These are phyloP conservation scores for Erebia palarica DNA, from an alignment of 2,888 invertebrate species.

Conservation along the genomic window DNA sequence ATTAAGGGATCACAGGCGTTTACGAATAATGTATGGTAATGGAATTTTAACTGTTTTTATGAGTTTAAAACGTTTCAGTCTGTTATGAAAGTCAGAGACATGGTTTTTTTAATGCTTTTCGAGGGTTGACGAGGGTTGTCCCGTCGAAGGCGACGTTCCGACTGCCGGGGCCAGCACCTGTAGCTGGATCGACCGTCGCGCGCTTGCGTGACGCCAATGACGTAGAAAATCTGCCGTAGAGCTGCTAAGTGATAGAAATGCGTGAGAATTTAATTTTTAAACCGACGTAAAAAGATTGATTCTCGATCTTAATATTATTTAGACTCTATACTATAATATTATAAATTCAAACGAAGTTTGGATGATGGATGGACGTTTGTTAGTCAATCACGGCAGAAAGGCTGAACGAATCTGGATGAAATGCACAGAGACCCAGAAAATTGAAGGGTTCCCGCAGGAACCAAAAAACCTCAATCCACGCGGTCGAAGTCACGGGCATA, in stretches of 20 bases:
- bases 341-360: too few species aligned
- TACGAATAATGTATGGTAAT: slow-evolving; percentile 22
- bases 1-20: slow-evolving; percentile 49
- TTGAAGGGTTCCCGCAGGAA: too few species aligned
- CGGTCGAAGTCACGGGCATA: too few species aligned
- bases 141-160: slow-evolving; percentile 56
- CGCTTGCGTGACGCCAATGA: slow-evolving; percentile 79
- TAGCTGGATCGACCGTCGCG: slow-evolving; percentile 77
- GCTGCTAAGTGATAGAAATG: slow-evolving; percentile 28
- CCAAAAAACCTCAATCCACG: too few species aligned
- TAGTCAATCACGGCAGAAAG: too few species aligned
- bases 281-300: not conserved
- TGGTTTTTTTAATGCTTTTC: slow-evolving; percentile 41
- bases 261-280: not conserved
- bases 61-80: slow-evolving; percentile 50
- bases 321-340: too few species aligned
- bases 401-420: too few species aligned
- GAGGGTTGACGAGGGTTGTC: slow-evolving; percentile 46
- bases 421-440: too few species aligned
- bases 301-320: too few species aligned
- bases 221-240: slow-evolving; percentile 65
- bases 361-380: too few species aligned
- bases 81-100: slow-evolving; percentile 55
- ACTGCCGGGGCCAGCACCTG: slow-evolving; percentile 79
- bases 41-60: slow-evolving; percentile 31